Conservation (phyloP, 2,797 vertebrate genomes). For the Tympanoctomys barrerae region DNA sequence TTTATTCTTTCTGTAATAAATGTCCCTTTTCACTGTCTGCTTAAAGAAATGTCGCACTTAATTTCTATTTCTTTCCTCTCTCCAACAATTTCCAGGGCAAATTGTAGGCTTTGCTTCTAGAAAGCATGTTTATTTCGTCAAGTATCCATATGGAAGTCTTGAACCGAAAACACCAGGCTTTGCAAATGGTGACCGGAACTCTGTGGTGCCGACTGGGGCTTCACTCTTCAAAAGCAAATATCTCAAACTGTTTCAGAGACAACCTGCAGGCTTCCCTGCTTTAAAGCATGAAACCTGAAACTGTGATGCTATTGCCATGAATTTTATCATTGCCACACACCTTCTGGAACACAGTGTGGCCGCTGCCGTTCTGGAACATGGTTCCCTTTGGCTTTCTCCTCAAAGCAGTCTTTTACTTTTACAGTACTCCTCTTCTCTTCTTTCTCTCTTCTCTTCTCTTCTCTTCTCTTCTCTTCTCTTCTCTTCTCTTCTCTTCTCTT, state of each 20-base stretch:
- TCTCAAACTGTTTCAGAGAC: slow-evolving; percentile 93
- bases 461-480: no score
- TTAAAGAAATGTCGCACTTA: neutral
- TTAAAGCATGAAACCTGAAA: slow-evolving; percentile 96
- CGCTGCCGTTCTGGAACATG: no score
- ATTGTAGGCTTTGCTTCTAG: slow-evolving; percentile 97
- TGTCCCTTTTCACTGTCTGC: neutral
- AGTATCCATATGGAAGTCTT: slow-evolving; percentile 95
- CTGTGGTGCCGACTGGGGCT: slow-evolving; percentile 96
- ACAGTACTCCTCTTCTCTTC: no score
- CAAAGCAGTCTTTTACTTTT: no score
- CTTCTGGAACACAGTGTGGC: neutral
- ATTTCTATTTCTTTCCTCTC: slow-evolving; percentile 59
- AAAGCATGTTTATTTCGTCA: slow-evolving; percentile 93
- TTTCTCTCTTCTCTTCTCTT: no score
- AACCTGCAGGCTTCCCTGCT: slow-evolving; percentile 89
- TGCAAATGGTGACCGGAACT: slow-evolving; percentile 94
- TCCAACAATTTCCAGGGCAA: slow-evolving; percentile 96
- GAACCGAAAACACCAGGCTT: slow-evolving; percentile 92
- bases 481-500: no score
- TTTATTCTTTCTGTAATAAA: slow-evolving; percentile 12
- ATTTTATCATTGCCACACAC: slow-evolving; percentile 93
- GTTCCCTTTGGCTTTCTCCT: no score
- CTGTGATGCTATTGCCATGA: slow-evolving; percentile 97
- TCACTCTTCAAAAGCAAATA: slow-evolving; percentile 94